These are phyloP conservation scores for Chrysochloris asiatica DNA, from an alignment of 2,113 vertebrate genomes.

Conservation along the genomic window DNA sequence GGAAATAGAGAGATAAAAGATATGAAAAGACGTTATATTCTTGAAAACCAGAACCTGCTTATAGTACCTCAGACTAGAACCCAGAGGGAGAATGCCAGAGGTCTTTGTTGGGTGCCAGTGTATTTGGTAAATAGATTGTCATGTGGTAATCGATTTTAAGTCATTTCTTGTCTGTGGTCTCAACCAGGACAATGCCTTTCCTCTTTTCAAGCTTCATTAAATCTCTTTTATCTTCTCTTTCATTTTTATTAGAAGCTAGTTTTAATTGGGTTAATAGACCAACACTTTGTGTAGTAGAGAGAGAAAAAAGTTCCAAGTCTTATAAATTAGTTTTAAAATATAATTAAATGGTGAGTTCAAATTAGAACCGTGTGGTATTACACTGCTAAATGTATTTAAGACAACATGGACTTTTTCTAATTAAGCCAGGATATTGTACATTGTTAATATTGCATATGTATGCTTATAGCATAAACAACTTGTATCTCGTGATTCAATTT, in stretches of 20 bases:
- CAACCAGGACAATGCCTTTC: background rate
- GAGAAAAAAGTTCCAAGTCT: constrained; percentile 61
- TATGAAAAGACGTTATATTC: background rate
- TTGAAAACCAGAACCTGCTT: background rate
- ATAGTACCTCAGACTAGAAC: background rate
- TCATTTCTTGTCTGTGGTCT: background rate
- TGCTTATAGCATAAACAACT: constrained; percentile 72
- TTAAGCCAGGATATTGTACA: constrained; percentile 56
- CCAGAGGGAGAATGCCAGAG: background rate
- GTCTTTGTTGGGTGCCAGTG: background rate
- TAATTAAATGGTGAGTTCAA: constrained; percentile 70
- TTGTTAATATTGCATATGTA: constrained; percentile 76
- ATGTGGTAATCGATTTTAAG: background rate
- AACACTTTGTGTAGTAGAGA: constrained; percentile 57
- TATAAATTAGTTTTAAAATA: constrained; percentile 69
- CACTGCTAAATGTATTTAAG: constrained; percentile 70
- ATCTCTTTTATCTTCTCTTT: background rate
- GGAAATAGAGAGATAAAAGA: background rate
- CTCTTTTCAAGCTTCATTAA: background rate
- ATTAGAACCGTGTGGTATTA: constrained; percentile 54
- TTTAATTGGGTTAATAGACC: background rate
- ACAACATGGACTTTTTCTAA: constrained; percentile 68
- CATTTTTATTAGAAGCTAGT: background rate
- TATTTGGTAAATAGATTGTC: background rate
- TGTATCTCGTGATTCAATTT: constrained; percentile 78